A percentile compares a stretch with the other conserved stretches of the same genome.
Conservation (phyloP, 2,888 invertebrate species). For the Agriotes lineatus region DNA sequence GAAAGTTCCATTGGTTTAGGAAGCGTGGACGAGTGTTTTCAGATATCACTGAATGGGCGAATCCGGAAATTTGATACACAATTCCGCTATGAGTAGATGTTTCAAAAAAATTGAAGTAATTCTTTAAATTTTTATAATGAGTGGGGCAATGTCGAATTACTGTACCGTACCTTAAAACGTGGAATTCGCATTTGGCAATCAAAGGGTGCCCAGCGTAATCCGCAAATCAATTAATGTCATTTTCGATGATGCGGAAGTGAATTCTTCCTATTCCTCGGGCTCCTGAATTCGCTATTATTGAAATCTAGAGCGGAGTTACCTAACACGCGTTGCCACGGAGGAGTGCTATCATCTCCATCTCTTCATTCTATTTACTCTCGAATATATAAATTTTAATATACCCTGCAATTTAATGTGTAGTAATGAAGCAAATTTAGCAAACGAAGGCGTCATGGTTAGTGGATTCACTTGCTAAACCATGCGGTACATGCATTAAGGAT, state of each 20-base stretch:
- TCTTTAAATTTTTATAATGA: too few relatives aligned
- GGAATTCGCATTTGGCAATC: too few relatives aligned
- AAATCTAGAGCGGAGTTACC: slow-evolving; percentile 20
- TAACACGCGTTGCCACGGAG: slow-evolving; percentile 18
- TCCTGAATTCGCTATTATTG: background rate
- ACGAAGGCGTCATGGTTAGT: slow-evolving; percentile 34
- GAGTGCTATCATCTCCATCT: slow-evolving; percentile 27
- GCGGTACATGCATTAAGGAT: slow-evolving; percentile 34
- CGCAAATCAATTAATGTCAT: background rate
- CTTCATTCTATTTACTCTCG: slow-evolving; percentile 37
- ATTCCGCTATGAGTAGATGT: too few relatives aligned
- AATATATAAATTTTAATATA: slow-evolving; percentile 38
- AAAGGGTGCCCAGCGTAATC: too few relatives aligned
- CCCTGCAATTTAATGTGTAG: slow-evolving; percentile 28
- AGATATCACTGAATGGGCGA: too few relatives aligned
- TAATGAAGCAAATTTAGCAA: slow-evolving; percentile 39
- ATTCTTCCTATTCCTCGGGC: background rate
- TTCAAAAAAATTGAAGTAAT: too few relatives aligned
- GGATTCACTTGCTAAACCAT: slow-evolving; percentile 33
- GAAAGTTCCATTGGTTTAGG: too few relatives aligned
- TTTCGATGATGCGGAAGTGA: background rate
- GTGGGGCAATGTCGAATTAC: too few relatives aligned
- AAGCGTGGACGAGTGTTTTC: too few relatives aligned
- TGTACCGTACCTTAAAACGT: too few relatives aligned
- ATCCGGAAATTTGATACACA: too few relatives aligned